Percentiles rank a stretch among this genome's conserved stretches.
phyloP scores from a whole-genome alignment of 2,888 invertebrate genomes.

The Papilio demoleus region DNA sequence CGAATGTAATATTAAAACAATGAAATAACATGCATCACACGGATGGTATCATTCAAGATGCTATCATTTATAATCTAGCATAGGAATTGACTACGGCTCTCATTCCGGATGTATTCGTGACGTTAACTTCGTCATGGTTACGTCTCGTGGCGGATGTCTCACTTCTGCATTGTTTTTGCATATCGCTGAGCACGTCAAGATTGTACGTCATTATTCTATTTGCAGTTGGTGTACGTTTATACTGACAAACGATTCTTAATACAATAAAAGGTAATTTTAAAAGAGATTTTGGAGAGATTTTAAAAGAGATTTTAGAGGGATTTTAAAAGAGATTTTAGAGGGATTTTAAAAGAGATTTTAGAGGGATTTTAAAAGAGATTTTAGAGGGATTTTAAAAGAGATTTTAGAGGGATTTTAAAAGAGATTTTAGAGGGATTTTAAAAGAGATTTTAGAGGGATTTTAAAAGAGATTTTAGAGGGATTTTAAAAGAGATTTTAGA shows the following conservation, averaged over 20 bases:
- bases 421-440: too few species aligned
- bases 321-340: too few species aligned
- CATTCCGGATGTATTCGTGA: slow-evolving; percentile 35
- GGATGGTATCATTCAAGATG: background rate
- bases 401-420: too few species aligned
- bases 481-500: too few species aligned
- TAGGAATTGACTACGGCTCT: slow-evolving; percentile 22
- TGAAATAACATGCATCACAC: slow-evolving; percentile 8
- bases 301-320: too few species aligned
- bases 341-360: too few species aligned
- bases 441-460: too few species aligned
- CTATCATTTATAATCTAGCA: slow-evolving; percentile 1
- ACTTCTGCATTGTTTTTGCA: slow-evolving; percentile 28
- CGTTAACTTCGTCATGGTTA: slow-evolving; percentile 24
- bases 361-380: too few species aligned
- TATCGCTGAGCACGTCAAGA: slow-evolving; percentile 13
- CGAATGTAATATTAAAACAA: background rate
- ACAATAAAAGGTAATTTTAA: too few species aligned
- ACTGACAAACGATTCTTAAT: background rate
- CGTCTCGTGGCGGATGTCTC: slow-evolving; percentile 8
- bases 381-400: too few species aligned
- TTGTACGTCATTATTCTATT: slow-evolving; percentile 20
- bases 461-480: too few species aligned
- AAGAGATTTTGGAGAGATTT: too few species aligned
- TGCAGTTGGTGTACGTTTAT: background rate